Conservation (phyloP, 1,140 invertebrate species). For the Lucilia sericata region DNA sequence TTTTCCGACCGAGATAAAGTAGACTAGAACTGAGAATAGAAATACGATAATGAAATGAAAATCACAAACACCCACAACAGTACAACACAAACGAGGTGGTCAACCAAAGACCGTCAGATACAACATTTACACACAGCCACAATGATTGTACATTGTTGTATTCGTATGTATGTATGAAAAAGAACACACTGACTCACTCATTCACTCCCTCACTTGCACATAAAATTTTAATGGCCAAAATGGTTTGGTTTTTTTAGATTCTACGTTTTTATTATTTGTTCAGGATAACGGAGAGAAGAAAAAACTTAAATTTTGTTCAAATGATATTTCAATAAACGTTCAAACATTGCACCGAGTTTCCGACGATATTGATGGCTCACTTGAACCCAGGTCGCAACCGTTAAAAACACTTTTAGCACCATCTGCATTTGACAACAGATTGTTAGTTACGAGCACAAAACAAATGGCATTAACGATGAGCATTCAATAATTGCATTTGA, state of each 20-base stretch:
- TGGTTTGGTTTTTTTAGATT: no score
- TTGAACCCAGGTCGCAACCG: no score
- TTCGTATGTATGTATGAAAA: background rate
- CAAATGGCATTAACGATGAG: background rate
- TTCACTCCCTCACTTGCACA: no score
- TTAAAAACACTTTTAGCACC: background rate
- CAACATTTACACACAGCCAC: background rate
- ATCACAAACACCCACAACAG: conserved; percentile 7
- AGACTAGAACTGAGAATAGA: background rate
- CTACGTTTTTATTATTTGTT: no score
- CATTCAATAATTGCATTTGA: background rate
- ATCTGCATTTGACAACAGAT: background rate
- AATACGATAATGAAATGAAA: conserved; percentile 21
- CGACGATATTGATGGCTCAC: no score
- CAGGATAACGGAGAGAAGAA: no score
- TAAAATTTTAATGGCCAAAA: no score
- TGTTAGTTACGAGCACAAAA: conserved; percentile 9
- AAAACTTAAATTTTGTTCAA: no score
- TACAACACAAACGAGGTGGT: background rate
- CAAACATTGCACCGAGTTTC: no score
- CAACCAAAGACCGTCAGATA: conserved; percentile 14
- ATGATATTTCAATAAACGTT: no score
- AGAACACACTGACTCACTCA: no score
- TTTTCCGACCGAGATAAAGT: background rate
- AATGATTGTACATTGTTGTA: background rate